A percentile compares a stretch with the other conserved stretches of the same genome.
Conservation (phyloP, 2,113 vertebrate species). For the Alaudala cheleensis region DNA sequence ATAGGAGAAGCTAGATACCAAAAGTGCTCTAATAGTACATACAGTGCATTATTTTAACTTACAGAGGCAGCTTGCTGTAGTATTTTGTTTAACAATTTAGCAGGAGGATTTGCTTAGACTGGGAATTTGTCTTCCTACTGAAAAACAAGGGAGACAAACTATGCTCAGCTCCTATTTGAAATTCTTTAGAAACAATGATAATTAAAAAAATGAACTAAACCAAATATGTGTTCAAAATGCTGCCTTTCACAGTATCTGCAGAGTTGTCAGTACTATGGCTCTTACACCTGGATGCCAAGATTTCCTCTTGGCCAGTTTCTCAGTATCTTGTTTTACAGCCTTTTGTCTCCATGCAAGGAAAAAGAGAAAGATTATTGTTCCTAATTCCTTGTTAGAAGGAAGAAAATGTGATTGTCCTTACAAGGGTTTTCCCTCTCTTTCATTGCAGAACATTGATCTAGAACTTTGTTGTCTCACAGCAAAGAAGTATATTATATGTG, state of each 20-base stretch:
- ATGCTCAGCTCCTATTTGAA: not conserved
- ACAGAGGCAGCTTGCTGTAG: not conserved
- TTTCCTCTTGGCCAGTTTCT: not conserved
- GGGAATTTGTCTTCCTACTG: not conserved
- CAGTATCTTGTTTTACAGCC: not conserved
- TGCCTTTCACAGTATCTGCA: not conserved
- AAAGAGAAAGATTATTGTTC: not conserved
- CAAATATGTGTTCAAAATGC: not conserved
- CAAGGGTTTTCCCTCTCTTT: not conserved
- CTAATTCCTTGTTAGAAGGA: not conserved
- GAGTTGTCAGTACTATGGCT: not conserved
- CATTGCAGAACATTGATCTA: not conserved
- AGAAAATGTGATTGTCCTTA: not conserved
- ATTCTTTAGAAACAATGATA: not conserved
- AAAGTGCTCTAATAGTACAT: not conserved
- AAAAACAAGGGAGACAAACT: not conserved
- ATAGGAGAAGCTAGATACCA: not conserved
- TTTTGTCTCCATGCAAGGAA: not conserved
- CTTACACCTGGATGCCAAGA: not conserved
- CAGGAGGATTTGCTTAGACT: not conserved
- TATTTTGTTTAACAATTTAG: not conserved
- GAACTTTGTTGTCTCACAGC: not conserved
- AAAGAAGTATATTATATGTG: not conserved
- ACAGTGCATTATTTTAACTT: not conserved
- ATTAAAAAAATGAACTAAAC: not conserved